Evolutionary conservation across 2,113 vertebrate species (phyloP).

Genomic region (Eonycteris spelaea): DNA sequence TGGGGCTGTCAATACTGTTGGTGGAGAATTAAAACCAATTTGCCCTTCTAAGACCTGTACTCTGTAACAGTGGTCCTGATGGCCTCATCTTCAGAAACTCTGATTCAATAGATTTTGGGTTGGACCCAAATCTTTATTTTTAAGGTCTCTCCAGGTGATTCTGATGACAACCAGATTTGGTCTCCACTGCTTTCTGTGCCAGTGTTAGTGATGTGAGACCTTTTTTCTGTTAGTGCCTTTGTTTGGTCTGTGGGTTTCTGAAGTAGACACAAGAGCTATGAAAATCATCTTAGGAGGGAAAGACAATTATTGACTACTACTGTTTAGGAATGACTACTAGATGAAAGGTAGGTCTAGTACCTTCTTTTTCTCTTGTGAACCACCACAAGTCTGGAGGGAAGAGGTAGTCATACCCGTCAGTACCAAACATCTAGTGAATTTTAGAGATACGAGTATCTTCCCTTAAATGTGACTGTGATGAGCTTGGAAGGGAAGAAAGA

Average conservation of each 20-base stretch:
- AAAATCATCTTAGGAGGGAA: background rate
- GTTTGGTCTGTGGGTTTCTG: background rate
- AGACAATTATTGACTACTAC: background rate
- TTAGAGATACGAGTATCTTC: background rate
- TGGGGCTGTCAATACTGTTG: background rate
- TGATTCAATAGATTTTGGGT: background rate
- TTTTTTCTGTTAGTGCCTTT: background rate
- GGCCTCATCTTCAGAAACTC: background rate
- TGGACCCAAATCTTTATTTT: background rate
- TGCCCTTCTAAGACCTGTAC: background rate
- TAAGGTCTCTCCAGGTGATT: background rate
- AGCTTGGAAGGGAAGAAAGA: background rate
- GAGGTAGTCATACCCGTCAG: background rate
- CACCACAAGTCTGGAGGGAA: background rate
- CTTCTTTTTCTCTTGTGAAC: background rate
- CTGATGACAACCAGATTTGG: background rate
- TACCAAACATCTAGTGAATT: background rate
- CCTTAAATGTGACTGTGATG: background rate
- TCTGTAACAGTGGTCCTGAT: background rate
- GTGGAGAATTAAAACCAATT: background rate
- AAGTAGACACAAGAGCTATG: background rate
- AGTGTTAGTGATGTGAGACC: background rate
- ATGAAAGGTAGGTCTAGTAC: background rate
- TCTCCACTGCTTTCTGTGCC: background rate
- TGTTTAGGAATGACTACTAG: background rate